Evolutionary conservation across 1,140 invertebrate species (phyloP).

Genomic region (Dryas iulia): DNA sequence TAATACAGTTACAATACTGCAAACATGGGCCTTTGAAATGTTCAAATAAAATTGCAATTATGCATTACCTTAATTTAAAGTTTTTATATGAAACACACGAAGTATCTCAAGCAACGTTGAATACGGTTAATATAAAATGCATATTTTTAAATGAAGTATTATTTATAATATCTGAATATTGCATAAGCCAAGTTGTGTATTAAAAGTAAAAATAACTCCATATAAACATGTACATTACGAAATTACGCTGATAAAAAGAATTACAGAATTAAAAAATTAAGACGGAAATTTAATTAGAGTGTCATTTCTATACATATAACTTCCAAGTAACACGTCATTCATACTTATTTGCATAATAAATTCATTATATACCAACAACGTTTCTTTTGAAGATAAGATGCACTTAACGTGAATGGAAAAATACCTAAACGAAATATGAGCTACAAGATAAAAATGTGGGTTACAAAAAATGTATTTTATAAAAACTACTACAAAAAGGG

Average conservation of each 20-base stretch:
- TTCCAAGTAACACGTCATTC: not conserved
- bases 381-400: conserved; percentile 4
- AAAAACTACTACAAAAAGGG: too few relatives aligned
- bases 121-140: too few relatives aligned
- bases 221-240: not conserved
- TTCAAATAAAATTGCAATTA: too few relatives aligned
- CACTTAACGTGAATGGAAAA: conserved; percentile 3
- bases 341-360: not conserved
- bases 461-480: too few relatives aligned
- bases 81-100: too few relatives aligned
- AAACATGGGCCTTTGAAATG: too few relatives aligned
- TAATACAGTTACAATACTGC: too few relatives aligned
- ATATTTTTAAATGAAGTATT: too few relatives aligned
- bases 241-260: not conserved
- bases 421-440: not conserved
- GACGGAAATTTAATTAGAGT: not conserved
- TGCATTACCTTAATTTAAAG: too few relatives aligned
- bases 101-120: too few relatives aligned
- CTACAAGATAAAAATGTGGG: not conserved
- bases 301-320: not conserved
- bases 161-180: not conserved
- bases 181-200: too few relatives aligned
- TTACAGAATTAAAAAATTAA: not conserved
- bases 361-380: not conserved
- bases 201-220: not conserved